Base-by-base conservation (phyloP, 2,113 vertebrate genomes). In the Bombycilla garrulus region DNA sequence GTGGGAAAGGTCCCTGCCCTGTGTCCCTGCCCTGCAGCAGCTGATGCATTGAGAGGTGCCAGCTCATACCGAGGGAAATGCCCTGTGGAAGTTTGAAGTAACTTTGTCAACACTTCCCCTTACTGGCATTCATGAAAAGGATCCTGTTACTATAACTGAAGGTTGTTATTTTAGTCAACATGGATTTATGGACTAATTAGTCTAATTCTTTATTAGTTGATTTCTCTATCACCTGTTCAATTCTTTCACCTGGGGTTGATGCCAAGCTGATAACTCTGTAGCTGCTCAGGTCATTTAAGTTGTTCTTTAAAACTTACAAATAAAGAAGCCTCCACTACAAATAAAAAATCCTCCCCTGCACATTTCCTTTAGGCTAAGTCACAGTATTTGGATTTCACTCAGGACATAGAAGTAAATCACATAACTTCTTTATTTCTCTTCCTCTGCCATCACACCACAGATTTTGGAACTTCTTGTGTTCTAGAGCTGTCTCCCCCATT, bases 11-110 rank as follows among this genome's bases (percentile, higher is more conserved):
- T 28, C 50, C 26, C 35, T 21, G 26, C 24, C 13, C 45, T 19
- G 25, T 24, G 76, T 38, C 38, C 38, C 2, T 54, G 58, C 25
- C 38, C 38, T 60, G 17, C 40, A 33, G 83, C 22, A 36, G 33
- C 47, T 54, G 79, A 5, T 4, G n/a, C 28, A 22, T 6, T 8
- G 38, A 54, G 38, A 33, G 26, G 15, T 6, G 12, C 24, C 22
- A 19, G n/a, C 47, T 47, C 5, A 0, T 1, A 1, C 36, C 36
- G 11, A 14, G 11, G 7, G 8, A 73, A 62, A 47, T 1, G 2
- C 25, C 6, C 24, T n/a, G 4, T 5, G 58, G 8, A 69, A 40
- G 7, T 16, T 3, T 50, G 24, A 19, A 38, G 12, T 22, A 4
- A 44, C 36, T 76, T 64, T 50, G 11, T 26, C 33, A 26, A 11